These are phyloP conservation scores for Thumatha senex DNA, from an alignment of 2,888 invertebrate species.

Conservation along the genomic window DNA sequence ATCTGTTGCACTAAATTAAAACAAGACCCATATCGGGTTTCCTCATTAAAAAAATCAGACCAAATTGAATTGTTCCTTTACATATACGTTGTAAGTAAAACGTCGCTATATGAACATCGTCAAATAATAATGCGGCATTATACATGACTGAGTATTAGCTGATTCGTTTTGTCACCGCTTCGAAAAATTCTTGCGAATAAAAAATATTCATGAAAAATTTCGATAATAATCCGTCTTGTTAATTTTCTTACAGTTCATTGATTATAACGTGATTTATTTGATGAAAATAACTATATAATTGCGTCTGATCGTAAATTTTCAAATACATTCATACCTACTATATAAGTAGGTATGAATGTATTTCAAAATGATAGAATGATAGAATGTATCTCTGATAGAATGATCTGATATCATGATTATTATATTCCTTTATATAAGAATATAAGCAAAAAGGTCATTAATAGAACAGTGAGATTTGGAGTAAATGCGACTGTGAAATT, in stretches of 20 bases:
- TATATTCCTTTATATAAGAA: no score
- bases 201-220: slow-evolving; percentile 1
- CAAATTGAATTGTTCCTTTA: slow-evolving; percentile 45
- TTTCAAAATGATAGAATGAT: no score
- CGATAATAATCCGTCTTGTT: slow-evolving; percentile 2
- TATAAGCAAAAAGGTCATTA: no score
- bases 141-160: slow-evolving; percentile 31
- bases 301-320: not conserved
- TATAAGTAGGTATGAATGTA: no score
- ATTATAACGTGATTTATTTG: not conserved
- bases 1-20: no score
- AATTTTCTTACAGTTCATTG: slow-evolving; percentile 18
- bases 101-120: slow-evolving; percentile 39
- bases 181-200: slow-evolving; percentile 12
- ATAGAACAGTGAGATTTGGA: no score
- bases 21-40: slow-evolving; percentile 16
- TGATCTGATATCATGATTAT: no score
- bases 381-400: no score
- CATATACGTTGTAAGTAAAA: slow-evolving; percentile 39
- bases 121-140: slow-evolving; percentile 39
- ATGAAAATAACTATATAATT: not conserved
- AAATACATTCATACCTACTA: not conserved
- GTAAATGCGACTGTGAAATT: no score
- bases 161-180: slow-evolving; percentile 31
- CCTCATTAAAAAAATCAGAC: slow-evolving; percentile 49